Conservation (phyloP, 2,113 vertebrate genomes). For the Thunnus maccoyii region DNA sequence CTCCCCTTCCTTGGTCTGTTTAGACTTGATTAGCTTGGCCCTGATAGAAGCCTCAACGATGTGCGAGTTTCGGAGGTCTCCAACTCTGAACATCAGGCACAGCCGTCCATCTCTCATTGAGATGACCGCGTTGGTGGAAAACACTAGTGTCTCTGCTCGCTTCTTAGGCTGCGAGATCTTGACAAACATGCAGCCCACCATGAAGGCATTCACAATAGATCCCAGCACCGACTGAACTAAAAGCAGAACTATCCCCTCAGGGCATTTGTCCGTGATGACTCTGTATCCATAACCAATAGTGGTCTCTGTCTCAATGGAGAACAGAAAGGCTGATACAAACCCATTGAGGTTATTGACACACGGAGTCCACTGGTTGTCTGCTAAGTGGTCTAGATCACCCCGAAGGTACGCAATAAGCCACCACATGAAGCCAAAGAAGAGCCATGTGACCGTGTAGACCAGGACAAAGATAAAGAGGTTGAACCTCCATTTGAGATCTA, state of each 20-base stretch:
- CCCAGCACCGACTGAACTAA: conserved; percentile 97
- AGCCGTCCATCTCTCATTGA: conserved; percentile 96
- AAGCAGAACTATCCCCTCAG: conserved; percentile 96
- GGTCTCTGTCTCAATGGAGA: conserved; percentile 99
- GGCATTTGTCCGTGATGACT: conserved; percentile 99
- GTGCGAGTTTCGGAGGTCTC: conserved; percentile 98
- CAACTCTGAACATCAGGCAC: conserved; percentile 99
- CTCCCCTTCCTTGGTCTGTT: conserved; percentile 99
- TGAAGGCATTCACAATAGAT: conserved; percentile 99
- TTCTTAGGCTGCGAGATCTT: conserved; percentile 99
- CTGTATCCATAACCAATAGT: conserved; percentile 99
- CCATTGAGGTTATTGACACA: conserved; percentile 98
- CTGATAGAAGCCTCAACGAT: conserved; percentile 99
- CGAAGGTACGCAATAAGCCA: conserved; percentile 98
- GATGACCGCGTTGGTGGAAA: conserved; percentile 97
- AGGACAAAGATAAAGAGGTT: conserved; percentile 98
- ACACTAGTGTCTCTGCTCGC: conserved; percentile 97
- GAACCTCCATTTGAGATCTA: conserved; percentile 98
- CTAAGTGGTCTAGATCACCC: conserved; percentile 95
- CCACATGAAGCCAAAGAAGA: conserved; percentile 99
- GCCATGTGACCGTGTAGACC: conserved; percentile 98
- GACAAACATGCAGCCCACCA: conserved; percentile 99
- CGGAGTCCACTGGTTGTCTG: conserved; percentile 94
- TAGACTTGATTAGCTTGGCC: conserved; percentile 98
- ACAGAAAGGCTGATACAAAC: conserved; percentile 98